Percentiles rank a stretch among this genome's conserved stretches.
Conservation (phyloP, 2,113 vertebrate genomes). For the Charina bottae region DNA sequence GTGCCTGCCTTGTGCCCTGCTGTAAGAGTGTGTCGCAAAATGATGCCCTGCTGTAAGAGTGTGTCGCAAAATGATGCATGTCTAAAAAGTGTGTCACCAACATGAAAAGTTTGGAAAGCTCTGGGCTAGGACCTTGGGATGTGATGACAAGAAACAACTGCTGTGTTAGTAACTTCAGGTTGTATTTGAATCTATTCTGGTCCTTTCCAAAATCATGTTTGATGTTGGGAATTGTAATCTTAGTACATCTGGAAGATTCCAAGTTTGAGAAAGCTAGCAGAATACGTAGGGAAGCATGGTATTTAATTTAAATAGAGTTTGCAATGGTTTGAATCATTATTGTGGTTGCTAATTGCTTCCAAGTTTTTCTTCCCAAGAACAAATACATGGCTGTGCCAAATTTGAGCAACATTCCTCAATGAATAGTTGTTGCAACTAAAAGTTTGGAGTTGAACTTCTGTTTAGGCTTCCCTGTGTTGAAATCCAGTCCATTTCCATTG, state of each 20-base stretch:
- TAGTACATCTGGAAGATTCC: not conserved
- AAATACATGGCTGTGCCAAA: not conserved
- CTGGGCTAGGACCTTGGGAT: not conserved
- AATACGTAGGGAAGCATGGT: too few species aligned
- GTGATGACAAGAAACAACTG: not conserved
- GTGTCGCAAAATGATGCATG: too few species aligned
- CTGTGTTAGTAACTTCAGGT: fast-evolving
- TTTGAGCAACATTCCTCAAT: not conserved
- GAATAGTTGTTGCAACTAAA: not conserved
- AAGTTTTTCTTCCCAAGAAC: not conserved
- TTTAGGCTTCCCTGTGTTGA: not conserved
- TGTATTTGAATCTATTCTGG: slow-evolving; percentile 29
- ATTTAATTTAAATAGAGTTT: not conserved
- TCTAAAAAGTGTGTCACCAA: too few species aligned
- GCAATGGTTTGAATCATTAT: not conserved
- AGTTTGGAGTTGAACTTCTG: not conserved
- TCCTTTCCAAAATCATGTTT: slow-evolving; percentile 11
- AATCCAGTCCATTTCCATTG: not conserved
- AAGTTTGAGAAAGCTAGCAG: not conserved
- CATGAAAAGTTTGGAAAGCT: too few species aligned
- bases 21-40: too few species aligned
- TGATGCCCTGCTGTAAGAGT: too few species aligned
- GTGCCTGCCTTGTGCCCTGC: too few species aligned
- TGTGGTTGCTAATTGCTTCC: not conserved
- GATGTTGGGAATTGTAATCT: not conserved